A percentile compares a stretch with the other conserved stretches of the same genome.
Evolutionary conservation across 2,888 invertebrate genomes (phyloP).

Genomic region (Hemicrepidius hirtus): DNA sequence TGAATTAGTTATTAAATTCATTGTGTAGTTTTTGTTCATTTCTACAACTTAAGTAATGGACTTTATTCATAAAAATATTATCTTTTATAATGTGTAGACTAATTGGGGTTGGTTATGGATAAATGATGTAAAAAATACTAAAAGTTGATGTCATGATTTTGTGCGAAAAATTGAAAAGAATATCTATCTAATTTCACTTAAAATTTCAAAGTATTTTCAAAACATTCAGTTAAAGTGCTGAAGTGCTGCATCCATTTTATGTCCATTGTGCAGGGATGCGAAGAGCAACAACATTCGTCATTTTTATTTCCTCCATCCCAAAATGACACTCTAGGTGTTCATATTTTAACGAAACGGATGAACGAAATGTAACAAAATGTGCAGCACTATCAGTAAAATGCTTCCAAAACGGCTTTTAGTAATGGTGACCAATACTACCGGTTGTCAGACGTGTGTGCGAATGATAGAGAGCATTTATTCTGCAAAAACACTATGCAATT

Average conservation of each 20-base stretch:
- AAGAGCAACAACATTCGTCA: constrained; percentile 51
- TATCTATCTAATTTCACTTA: too few relatives aligned
- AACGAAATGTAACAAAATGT: constrained; percentile 1
- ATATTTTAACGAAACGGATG: constrained; percentile 31
- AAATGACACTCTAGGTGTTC: constrained; percentile 37
- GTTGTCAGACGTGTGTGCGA: constrained; percentile 36
- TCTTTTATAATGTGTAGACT: too few relatives aligned
- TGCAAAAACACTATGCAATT: constrained; percentile 50
- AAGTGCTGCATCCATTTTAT: constrained; percentile 39
- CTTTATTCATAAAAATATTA: too few relatives aligned
- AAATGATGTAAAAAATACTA: too few relatives aligned
- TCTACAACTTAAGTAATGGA: too few relatives aligned
- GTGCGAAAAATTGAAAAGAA: too few relatives aligned
- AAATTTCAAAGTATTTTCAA: constrained; percentile 37
- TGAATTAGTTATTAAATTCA: too few relatives aligned
- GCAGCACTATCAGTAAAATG: neutral
- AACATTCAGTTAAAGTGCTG: constrained; percentile 29
- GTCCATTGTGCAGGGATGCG: constrained; percentile 38
- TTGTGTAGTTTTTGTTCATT: too few relatives aligned
- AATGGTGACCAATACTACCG: constrained; percentile 32
- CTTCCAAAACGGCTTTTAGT: constrained; percentile 9
- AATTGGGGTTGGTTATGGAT: too few relatives aligned
- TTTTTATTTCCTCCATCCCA: constrained; percentile 48
- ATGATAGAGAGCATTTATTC: constrained; percentile 47
- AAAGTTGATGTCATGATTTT: too few relatives aligned